Base-by-base conservation (phyloP, 2,797 vertebrate genomes). In the Gymnothorax reevesii region DNA sequence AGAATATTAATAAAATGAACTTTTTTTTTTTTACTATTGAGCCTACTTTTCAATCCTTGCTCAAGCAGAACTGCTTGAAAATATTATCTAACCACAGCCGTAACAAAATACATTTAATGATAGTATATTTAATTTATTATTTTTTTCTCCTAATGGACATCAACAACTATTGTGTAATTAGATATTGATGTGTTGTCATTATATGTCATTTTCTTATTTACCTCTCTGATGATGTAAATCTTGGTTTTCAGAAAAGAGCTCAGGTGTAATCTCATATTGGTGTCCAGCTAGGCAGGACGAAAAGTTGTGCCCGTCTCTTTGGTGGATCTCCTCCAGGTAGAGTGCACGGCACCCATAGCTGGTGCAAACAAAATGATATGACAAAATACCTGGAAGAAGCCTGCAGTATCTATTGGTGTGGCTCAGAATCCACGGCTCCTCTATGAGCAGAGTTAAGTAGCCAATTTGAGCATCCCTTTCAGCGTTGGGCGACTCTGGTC, bases 191-290 rank as follows among this genome's bases (percentile, higher is more conserved):
- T 33, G 7, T n/a, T 55, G 22, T 25, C 25, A 71, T 79, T 42
- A 57, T 79, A 42, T 42, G 33, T 42, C 1, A 2, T 42, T 42
- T 42, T 12, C n/a, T 55, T 3, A 25, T 82, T 87, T 85, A 85
- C 87, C 87, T 85, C 62, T 85, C 52, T 60, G 59, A 85, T 64
- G 59, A 87, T 57, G 73, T 71, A 77, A 60, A 85, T 82, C 42
- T 85, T 85, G 83, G 83, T 60, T 85, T 82, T 82, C 75, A 71
- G 73, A 27, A 57, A 33, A 33, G 86, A 84, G 59, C 83, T 1
- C 83, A 80, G 73, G 54, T 69, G 87, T 59, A 82, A 25, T 57
- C 83, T 59, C 83, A 82, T 52, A 5, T 25, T 59, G 83, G 75
- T 49, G 87, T 85, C 57, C 20, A 59, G 22, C 60, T 62, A 77